These are phyloP conservation scores for Leptodactylus fallax DNA, from an alignment of 2,797 vertebrate species.

Conservation along the genomic window DNA sequence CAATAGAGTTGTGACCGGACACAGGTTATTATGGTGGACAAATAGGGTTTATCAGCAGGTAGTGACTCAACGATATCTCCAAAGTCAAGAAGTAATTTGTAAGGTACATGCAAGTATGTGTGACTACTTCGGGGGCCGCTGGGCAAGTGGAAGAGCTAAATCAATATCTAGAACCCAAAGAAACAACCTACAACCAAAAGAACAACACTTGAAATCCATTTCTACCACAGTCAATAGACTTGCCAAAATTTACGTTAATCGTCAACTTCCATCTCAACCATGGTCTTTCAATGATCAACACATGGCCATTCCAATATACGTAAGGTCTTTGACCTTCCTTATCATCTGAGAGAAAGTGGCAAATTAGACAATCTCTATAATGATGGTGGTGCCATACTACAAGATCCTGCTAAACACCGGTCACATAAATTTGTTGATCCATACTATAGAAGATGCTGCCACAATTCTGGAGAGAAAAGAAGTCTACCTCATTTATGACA, in stretches of 20 bases:
- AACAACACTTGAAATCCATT: background rate
- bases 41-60: slow-evolving; percentile 79
- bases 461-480: slow-evolving; percentile 69
- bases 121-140: slow-evolving; percentile 75
- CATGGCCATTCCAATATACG: slow-evolving; percentile 68
- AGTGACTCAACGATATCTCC: slow-evolving; percentile 73
- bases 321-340: slow-evolving; percentile 76
- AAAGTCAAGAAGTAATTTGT: slow-evolving; percentile 55
- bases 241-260: slow-evolving; percentile 66
- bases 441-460: slow-evolving; percentile 71
- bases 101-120: slow-evolving; percentile 74
- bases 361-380: slow-evolving; percentile 70
- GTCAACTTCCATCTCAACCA: slow-evolving; percentile 71
- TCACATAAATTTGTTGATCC: slow-evolving; percentile 71
- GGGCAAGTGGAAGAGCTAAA: slow-evolving; percentile 70
- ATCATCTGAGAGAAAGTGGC: slow-evolving; percentile 76
- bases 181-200: slow-evolving; percentile 24
- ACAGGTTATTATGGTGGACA: slow-evolving; percentile 75
- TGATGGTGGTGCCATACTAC: slow-evolving; percentile 74
- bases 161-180: slow-evolving; percentile 56
- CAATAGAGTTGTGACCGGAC: slow-evolving; percentile 68
- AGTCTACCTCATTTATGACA: slow-evolving; percentile 70
- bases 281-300: slow-evolving; percentile 69
- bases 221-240: background rate
- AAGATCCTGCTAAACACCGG: slow-evolving; percentile 75